These are phyloP conservation scores for Mythimna pallens DNA, from an alignment of 2,888 invertebrate genomes.

Conservation along the genomic window DNA sequence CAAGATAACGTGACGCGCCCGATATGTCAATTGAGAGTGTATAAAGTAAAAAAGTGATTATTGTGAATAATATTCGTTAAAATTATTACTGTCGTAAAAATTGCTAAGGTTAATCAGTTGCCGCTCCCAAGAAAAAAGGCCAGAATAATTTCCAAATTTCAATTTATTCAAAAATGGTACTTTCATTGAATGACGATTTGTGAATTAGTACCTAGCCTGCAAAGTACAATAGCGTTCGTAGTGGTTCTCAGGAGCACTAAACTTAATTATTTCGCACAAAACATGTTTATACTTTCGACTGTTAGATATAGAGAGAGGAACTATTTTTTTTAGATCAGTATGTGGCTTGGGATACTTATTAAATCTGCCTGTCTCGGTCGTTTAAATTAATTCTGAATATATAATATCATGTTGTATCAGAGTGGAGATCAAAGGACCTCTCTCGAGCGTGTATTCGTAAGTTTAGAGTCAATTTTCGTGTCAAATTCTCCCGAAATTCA, in stretches of 20 bases:
- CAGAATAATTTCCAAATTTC: slow-evolving; percentile 37
- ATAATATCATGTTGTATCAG: slow-evolving; percentile 48
- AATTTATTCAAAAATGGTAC: slow-evolving; percentile 45
- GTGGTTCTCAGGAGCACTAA: slow-evolving; percentile 67
- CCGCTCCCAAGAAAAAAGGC: slow-evolving; percentile 47
- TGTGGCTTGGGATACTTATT: slow-evolving; percentile 25
- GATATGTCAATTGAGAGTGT: slow-evolving; percentile 89
- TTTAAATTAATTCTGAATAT: slow-evolving; percentile 41
- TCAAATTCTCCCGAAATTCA: slow-evolving; percentile 91
- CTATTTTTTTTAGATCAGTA: slow-evolving; percentile 46
- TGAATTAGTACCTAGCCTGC: slow-evolving; percentile 79
- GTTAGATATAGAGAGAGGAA: slow-evolving; percentile 54
- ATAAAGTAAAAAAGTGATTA: slow-evolving; percentile 83
- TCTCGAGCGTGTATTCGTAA: slow-evolving; percentile 79
- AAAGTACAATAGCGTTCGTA: slow-evolving; percentile 85
- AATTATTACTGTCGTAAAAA: slow-evolving; percentile 70
- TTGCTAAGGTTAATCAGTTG: slow-evolving; percentile 63
- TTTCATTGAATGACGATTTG: slow-evolving; percentile 54
- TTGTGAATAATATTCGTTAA: slow-evolving; percentile 77
- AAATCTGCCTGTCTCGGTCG: slow-evolving; percentile 40
- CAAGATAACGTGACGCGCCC: slow-evolving; percentile 87
- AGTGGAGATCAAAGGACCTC: slow-evolving; percentile 57
- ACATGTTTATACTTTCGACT: slow-evolving; percentile 42
- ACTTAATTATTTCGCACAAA: slow-evolving; percentile 72
- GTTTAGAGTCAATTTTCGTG: slow-evolving; percentile 89